Percentiles rank a stretch among this genome's conserved stretches.
Evolutionary conservation across 2,797 vertebrate genomes (phyloP).

Genomic region (Spinibarbus caldwelli): DNA sequence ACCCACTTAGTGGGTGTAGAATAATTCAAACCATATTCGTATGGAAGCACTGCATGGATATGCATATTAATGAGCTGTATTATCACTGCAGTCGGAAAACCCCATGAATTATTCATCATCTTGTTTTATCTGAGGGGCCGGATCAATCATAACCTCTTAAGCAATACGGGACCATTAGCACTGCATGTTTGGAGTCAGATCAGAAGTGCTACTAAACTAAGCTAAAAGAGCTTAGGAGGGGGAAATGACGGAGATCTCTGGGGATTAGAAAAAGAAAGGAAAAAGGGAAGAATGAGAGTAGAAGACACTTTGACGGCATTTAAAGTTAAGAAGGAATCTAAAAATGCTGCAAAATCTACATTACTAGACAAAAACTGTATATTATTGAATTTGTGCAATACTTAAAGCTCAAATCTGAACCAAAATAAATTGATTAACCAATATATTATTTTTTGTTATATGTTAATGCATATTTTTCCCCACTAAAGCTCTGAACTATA

Average conservation of each 20-base stretch:
- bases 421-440: background rate
- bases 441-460: background rate
- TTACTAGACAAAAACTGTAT: background rate
- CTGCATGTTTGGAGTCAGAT: background rate
- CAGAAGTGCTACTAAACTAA: constrained; percentile 35
- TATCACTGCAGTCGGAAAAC: constrained; percentile 16
- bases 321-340: background rate
- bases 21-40: background rate
- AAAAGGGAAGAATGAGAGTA: background rate
- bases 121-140: background rate
- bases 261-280: constrained; percentile 15
- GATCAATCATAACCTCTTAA: constrained; percentile 25
- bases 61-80: constrained; percentile 15
- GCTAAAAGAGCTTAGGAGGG: constrained; percentile 20
- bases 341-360: background rate
- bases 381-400: background rate
- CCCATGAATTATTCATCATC: constrained; percentile 13
- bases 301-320: background rate
- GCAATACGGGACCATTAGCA: background rate
- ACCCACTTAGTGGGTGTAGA: background rate
- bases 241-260: background rate
- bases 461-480: background rate
- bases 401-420: background rate
- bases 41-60: constrained; percentile 4
- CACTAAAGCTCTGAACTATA: background rate